Evolutionary conservation across 2,888 invertebrate genomes (phyloP), one percentile per base, ranked within the genome.

Genomic region (Napeogenes inachia): DNA sequence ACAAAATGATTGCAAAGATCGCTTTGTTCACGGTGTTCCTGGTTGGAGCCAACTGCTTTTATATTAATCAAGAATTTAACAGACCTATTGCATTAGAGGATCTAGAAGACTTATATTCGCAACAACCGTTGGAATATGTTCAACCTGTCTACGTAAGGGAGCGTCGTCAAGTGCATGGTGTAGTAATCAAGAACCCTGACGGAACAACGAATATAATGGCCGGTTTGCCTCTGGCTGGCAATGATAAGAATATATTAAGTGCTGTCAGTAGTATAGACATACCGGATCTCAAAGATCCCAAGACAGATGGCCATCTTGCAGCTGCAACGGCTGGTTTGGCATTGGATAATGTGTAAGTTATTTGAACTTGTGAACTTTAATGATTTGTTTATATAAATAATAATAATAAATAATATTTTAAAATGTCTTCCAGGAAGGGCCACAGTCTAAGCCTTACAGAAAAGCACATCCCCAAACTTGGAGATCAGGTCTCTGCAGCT

Each of bases 401-500:
- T 10, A 10, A 42, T 10, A 30, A 13, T 13, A 47, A 13, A 2
- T 12, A 4, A 32, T 42, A 21, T 42, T 47, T 5, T 50, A 35
- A 46, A 4, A 58, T 10, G 45, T 45, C 61, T 67, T 68, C 21
- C 63, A 74, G 77, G 13, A 68, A 78, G 30, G 76, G 78, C n/a
- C 76, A 78, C 54, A 72, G 74, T 0, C 63, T 73, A 0, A 69
- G 70, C 33, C 55, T 80, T 4, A 73, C 75, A 12, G 77, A 76
- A 12, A 74, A 69, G 13, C 74, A 73, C 47, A 69, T 78, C 10
- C 77, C 80, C 0, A 67, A 68, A 47, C 72, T 77, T 54, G 81
- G 75, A 5, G 57, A 75, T 63, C 78, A 76, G 67, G 62, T 81
- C 46, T 78, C 80, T 0, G 82, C 74, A 1, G 74, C 80, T 2